These are phyloP conservation scores for Acipenser ruthenus DNA, from an alignment of 2,797 vertebrate species.

Conservation along the genomic window DNA sequence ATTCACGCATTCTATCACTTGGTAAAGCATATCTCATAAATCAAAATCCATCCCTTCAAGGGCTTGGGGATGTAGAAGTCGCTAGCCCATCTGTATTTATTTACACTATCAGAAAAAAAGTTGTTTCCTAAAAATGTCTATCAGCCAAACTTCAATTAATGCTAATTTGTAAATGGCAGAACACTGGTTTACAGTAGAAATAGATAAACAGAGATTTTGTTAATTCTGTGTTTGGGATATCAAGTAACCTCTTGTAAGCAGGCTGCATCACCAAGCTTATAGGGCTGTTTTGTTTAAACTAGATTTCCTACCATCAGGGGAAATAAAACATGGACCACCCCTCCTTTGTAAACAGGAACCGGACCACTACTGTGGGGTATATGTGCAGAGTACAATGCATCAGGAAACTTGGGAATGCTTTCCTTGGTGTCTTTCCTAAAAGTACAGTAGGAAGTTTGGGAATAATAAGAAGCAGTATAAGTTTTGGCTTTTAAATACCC, in stretches of 20 bases:
- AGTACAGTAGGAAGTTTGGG: too few species aligned
- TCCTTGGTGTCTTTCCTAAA: too few species aligned
- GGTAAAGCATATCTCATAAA: constrained; percentile 55
- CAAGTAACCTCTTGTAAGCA: constrained; percentile 21
- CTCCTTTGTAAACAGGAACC: background rate
- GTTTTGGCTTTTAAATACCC: too few species aligned
- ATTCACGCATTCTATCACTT: constrained; percentile 59
- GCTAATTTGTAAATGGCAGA: constrained; percentile 56
- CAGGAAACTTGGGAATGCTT: too few species aligned
- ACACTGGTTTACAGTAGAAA: constrained; percentile 30
- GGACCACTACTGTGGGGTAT: background rate
- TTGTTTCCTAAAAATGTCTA: constrained; percentile 52
- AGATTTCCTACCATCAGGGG: constrained; percentile 1
- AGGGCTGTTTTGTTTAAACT: constrained; percentile 25
- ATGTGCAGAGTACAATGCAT: background rate
- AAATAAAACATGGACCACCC: constrained; percentile 22
- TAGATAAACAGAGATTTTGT: constrained; percentile 34
- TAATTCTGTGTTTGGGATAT: constrained; percentile 38
- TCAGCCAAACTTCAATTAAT: constrained; percentile 40
- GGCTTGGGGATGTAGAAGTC: background rate
- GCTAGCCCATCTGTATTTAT: constrained; percentile 59
- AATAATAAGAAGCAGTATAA: too few species aligned
- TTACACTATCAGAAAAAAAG: constrained; percentile 65
- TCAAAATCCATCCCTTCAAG: constrained; percentile 48
- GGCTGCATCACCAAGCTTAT: constrained; percentile 18